Evolutionary conservation across 1,140 invertebrate species (phyloP).

Genomic region (Archivesica marissinica): DNA sequence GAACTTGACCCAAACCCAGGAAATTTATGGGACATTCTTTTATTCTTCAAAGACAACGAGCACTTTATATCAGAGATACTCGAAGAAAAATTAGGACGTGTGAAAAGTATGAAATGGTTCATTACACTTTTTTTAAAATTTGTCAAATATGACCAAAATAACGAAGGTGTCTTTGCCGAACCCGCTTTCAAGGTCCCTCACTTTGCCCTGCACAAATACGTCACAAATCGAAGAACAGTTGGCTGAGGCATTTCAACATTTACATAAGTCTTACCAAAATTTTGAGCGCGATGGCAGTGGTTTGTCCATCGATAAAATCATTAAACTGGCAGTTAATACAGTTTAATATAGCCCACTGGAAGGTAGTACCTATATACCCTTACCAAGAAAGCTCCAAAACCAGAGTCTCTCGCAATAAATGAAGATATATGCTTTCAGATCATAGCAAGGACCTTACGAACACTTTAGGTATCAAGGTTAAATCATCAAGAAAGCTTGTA

Average conservation of each 20-base stretch:
- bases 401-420: no score
- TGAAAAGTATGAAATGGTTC: not conserved
- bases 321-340: not conserved
- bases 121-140: not conserved
- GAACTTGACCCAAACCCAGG: not conserved
- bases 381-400: no score
- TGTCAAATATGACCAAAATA: not conserved
- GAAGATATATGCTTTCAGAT: no score
- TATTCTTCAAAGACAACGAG: not conserved
- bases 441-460: no score
- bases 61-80: not conserved
- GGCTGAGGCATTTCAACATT: not conserved
- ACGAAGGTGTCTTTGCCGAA: conserved; percentile 3
- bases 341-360: not conserved
- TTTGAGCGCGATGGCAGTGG: conserved; percentile 14
- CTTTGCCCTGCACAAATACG: not conserved
- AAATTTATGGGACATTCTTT: not conserved
- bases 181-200: not conserved
- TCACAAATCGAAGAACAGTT: conserved; percentile 7
- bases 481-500: no score
- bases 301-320: not conserved
- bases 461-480: no score
- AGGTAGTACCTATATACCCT: no score
- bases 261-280: conserved; percentile 5
- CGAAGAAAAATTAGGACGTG: not conserved